phyloP scores from a whole-genome alignment of 1,140 invertebrate genomes.

The Brachionus koreanus region DNA sequence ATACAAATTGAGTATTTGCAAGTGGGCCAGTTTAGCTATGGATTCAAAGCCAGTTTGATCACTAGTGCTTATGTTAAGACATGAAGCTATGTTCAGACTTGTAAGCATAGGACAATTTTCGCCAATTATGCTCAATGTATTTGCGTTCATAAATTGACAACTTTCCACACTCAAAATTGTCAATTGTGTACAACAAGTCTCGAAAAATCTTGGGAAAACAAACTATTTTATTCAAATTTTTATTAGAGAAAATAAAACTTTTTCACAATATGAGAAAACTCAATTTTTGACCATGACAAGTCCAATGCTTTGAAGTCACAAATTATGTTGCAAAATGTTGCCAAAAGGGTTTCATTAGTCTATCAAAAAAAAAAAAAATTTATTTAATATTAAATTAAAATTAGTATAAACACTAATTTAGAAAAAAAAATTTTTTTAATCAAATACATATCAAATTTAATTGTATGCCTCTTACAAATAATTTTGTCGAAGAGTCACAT shows the following conservation, averaged over 20 bases:
- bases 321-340: conserved; percentile 63
- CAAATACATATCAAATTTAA: no score
- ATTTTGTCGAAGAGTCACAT: no score
- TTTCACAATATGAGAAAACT: neutral
- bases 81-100: conserved; percentile 69
- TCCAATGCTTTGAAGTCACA: conserved; percentile 72
- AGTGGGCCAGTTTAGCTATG: conserved; percentile 49
- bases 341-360: conserved; percentile 53
- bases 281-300: conserved; percentile 69
- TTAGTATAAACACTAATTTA: neutral
- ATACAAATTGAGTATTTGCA: conserved; percentile 28
- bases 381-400: neutral
- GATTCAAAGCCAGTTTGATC: conserved; percentile 61
- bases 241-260: neutral
- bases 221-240: neutral
- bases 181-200: conserved; percentile 65
- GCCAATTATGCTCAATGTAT: conserved; percentile 64
- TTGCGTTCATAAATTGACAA: conserved; percentile 70
- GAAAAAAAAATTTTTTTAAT: neutral
- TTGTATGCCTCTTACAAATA: no score
- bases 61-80: conserved; percentile 57
- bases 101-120: conserved; percentile 64
- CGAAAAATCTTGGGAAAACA: conserved; percentile 64
- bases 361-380: neutral
- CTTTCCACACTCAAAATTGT: conserved; percentile 70